Conservation (phyloP, 2,888 invertebrate genomes). For the Mechanitis mazaeus region DNA sequence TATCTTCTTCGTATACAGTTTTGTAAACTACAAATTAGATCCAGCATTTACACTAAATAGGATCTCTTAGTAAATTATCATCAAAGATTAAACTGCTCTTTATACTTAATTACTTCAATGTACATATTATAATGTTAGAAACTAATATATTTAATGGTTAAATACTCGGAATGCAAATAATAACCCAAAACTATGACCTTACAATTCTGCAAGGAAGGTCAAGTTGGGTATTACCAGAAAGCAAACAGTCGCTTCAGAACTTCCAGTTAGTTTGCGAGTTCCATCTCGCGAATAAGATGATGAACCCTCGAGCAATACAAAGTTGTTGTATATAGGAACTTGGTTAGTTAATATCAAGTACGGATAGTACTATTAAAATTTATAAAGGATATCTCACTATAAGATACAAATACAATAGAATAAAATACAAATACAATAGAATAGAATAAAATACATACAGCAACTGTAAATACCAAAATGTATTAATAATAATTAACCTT, state of each 20-base stretch:
- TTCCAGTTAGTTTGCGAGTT: constrained; percentile 55
- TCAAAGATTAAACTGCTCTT: too few relatives aligned
- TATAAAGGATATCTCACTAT: constrained; percentile 7
- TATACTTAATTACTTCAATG: too few relatives aligned
- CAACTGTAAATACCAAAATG: too few relatives aligned
- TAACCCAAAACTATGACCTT: constrained; percentile 11
- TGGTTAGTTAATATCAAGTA: constrained; percentile 65
- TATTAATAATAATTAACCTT: too few relatives aligned
- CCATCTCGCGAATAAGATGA: constrained; percentile 58
- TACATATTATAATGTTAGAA: background rate
- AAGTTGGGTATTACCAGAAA: constrained; percentile 31
- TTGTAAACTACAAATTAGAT: too few relatives aligned
- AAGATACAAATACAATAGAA: background rate
- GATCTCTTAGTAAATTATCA: too few relatives aligned
- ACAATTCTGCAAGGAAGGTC: constrained; percentile 27
- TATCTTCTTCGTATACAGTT: too few relatives aligned
- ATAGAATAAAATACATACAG: too few relatives aligned
- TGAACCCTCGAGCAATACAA: constrained; percentile 55
- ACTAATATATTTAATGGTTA: background rate
- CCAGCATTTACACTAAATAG: too few relatives aligned
- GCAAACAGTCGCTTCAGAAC: constrained; percentile 60
- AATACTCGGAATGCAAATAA: background rate
- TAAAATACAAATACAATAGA: background rate
- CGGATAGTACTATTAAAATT: constrained; percentile 21
- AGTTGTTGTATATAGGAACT: constrained; percentile 60